These are phyloP conservation scores for Seriola quinqueradiata DNA, from an alignment of 2,113 vertebrate species.

Conservation along the genomic window DNA sequence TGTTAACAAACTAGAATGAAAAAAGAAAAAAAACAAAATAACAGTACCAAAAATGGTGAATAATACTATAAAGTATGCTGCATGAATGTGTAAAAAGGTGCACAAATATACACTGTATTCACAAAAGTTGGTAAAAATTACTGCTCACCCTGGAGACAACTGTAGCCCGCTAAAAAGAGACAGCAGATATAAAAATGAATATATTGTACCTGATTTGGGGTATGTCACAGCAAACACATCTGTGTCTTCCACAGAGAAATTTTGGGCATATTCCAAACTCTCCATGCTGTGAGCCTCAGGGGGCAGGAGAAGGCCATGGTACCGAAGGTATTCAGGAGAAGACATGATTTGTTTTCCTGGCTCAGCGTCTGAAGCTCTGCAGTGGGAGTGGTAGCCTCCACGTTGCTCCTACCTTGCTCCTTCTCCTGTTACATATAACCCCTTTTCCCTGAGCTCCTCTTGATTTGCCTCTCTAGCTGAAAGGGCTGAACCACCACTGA, in stretches of 20 bases:
- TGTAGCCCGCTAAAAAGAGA: not conserved
- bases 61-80: too few relatives aligned
- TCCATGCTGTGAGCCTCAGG: slow-evolving; percentile 63
- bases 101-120: too few relatives aligned
- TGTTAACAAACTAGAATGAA: too few relatives aligned
- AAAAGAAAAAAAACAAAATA: too few relatives aligned
- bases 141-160: not conserved
- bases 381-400: not conserved
- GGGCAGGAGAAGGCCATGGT: slow-evolving; percentile 70
- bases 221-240: slow-evolving; percentile 84
- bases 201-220: slow-evolving; percentile 82
- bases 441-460: slow-evolving; percentile 1
- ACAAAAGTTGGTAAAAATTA: too few relatives aligned
- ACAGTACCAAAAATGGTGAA: too few relatives aligned
- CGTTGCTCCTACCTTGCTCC: not conserved
- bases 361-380: not conserved
- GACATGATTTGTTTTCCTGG: slow-evolving; percentile 21
- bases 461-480: not conserved
- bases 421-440: not conserved
- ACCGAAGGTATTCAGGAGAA: slow-evolving; percentile 45
- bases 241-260: slow-evolving; percentile 76
- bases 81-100: too few relatives aligned
- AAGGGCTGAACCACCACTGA: not conserved
- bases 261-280: slow-evolving; percentile 76
- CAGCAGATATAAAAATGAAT: not conserved